Evolutionary conservation across 2,113 vertebrate genomes (phyloP).

Genomic region (Oriolus oriolus): DNA sequence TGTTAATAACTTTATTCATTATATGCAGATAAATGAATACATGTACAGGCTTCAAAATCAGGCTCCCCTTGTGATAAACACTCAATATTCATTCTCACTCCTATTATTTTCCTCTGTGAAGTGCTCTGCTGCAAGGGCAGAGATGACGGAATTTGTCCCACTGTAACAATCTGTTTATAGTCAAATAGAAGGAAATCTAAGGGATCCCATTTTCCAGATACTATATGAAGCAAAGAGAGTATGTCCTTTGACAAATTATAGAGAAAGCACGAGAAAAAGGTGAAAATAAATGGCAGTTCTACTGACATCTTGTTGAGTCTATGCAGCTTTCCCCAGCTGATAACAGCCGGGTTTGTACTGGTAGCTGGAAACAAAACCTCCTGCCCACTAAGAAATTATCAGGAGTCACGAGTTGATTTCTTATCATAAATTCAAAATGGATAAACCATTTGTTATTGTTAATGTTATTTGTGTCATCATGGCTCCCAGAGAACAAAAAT

Average conservation of each 20-base stretch:
- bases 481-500: slow-evolving; percentile 28
- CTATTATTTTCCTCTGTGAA: background rate
- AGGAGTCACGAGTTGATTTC: background rate
- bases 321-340: background rate
- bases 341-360: background rate
- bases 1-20: background rate
- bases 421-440: background rate
- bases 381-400: background rate
- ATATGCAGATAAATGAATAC: background rate
- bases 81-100: background rate
- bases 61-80: background rate
- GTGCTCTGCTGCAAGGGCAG: background rate
- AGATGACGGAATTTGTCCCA: background rate
- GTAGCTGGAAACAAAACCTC: background rate
- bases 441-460: background rate
- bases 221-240: background rate
- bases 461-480: background rate
- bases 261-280: background rate
- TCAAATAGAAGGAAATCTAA: background rate
- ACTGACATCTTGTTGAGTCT: background rate
- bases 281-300: background rate
- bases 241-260: background rate
- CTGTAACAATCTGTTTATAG: background rate
- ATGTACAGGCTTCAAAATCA: background rate
- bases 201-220: background rate